Evolutionary conservation across 2,113 vertebrate genomes (phyloP), one percentile per base, ranked within the genome.

Genomic region (Carassius carassius): DNA sequence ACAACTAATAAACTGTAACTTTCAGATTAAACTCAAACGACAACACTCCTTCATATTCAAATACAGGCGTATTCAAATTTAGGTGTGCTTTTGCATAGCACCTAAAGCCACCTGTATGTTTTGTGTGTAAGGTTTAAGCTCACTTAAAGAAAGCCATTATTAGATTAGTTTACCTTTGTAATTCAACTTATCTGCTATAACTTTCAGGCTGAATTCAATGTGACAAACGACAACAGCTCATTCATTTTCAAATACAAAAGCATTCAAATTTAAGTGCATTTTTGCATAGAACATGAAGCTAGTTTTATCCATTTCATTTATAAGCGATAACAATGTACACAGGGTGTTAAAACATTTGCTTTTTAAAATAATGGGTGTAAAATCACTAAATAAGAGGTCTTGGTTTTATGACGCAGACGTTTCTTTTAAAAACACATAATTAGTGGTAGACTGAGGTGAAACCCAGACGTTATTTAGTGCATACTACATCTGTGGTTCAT

Each of bases 141-240:
- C 21, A 35, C 10, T 41, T n/a, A 21, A 70, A 41, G 19, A 73
- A 49, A 16, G 21, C 23, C 0, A 25, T 47, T 23, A 47, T 74
- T 47, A 47, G 35, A 67, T 47, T 13, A 72, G 29, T 60, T 10
- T 51, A 35, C 54, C 78, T 12, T 70, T 70, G 67, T 54, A 75
- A 70, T 87, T 76, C 35, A 67, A 37, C 49, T 65, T 83, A 32
- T 56, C 73, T n/a, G 37, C 5, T 37, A 49, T 44, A 76, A 82
- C 72, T 78, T 65, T 78, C 37, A 58, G 12, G 29, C 63, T 47
- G 72, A 54, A 8, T 76, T 51, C 4, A 82, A 74, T 25, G 23
- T 72, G 14, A 60, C 67, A 78, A 54, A 25, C 25, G 11, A 44
- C 70, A 82, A 58, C 78, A 74, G 23, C 11, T 41, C 19, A 23